A percentile compares a stretch with the other conserved stretches of the same genome.
Evolutionary conservation across 1,140 invertebrate genomes (phyloP).

Genomic region (Coptotermes formosanus): DNA sequence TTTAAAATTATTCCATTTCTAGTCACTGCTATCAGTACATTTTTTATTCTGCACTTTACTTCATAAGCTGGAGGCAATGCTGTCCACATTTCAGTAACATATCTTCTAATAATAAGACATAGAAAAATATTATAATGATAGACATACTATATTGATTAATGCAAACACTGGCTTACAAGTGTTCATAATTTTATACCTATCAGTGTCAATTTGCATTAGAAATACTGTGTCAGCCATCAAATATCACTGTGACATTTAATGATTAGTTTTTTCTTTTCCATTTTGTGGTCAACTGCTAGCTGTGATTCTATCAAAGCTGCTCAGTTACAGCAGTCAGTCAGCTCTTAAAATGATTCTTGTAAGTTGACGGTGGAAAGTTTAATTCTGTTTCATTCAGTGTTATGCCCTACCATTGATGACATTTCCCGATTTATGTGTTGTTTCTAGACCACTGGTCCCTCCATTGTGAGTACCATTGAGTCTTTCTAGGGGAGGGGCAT

Average conservation of each 20-base stretch:
- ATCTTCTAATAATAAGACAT: background rate
- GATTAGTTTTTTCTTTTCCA: background rate
- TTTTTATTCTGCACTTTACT: background rate
- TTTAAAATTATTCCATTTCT: background rate
- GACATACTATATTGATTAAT: background rate
- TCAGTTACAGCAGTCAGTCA: background rate
- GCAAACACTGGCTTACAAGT: background rate
- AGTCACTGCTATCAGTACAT: background rate
- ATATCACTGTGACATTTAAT: background rate
- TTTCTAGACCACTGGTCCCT: background rate
- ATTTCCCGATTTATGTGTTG: background rate
- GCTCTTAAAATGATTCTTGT: background rate
- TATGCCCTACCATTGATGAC: background rate
- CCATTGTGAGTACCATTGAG: slow-evolving; percentile 31
- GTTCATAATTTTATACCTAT: background rate
- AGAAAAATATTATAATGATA: background rate
- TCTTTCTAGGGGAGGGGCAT: slow-evolving; percentile 39
- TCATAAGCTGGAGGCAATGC: background rate
- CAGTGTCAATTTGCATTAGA: background rate
- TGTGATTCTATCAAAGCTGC: background rate
- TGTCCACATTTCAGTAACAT: background rate
- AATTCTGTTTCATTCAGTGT: background rate
- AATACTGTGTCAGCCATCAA: background rate
- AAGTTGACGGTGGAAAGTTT: background rate
- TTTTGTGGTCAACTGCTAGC: background rate